phyloP scores from a whole-genome alignment of 2,113 vertebrate species.

The Elanus axillaris region DNA sequence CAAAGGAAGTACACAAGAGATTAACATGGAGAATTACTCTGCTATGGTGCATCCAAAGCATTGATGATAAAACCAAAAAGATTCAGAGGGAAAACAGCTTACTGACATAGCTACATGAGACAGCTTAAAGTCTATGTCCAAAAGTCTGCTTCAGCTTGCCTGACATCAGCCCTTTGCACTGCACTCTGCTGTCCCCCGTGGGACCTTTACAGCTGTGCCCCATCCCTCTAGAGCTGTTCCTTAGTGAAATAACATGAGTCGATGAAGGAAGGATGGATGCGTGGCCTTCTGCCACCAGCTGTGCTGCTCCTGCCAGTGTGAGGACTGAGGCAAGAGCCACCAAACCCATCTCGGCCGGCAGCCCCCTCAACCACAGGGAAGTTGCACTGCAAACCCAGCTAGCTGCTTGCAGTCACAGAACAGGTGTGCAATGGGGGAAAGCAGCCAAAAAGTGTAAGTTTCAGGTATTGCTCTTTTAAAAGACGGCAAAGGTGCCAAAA shows the following conservation, averaged over 20 bases:
- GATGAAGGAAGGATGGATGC: background rate
- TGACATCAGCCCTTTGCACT: background rate
- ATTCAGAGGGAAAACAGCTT: background rate
- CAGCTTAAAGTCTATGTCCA: background rate
- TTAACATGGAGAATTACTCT: background rate
- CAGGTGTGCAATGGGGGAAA: background rate
- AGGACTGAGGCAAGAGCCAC: background rate
- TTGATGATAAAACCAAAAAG: background rate
- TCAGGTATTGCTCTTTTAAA: background rate
- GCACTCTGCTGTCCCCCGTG: background rate
- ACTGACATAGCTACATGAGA: background rate
- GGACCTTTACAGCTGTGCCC: background rate
- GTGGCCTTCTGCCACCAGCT: background rate
- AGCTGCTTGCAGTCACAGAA: background rate
- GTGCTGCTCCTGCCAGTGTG: background rate
- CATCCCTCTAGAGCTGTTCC: background rate
- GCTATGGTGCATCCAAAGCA: background rate
- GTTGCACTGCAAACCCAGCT: background rate
- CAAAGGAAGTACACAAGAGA: background rate
- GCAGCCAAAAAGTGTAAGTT: background rate
- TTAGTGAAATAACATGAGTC: accelerated
- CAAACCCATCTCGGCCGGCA: background rate
- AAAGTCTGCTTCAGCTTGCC: background rate
- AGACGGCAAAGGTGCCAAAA: background rate
- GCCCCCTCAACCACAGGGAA: background rate